Evolutionary conservation across 2,888 invertebrate species (phyloP), one percentile per base, ranked within the genome.

Genomic region (Nysson spinosus): DNA sequence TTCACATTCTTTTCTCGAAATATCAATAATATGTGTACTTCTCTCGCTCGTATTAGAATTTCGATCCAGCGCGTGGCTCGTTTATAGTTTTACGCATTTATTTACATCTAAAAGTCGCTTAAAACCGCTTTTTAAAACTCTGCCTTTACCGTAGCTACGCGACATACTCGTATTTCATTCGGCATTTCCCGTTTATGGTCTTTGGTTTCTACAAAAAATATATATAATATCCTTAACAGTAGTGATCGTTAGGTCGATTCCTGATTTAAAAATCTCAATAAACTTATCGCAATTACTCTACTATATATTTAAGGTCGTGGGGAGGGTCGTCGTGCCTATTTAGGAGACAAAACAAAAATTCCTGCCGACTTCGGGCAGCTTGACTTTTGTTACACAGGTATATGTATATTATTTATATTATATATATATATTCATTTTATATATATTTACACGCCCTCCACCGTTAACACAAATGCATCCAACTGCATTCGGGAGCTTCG

Each of bases 151-250:
- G 67, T 64, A 43, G 67, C 70, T 61, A 74, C 72, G 80, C 73
- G 74, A 70, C 67, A 67, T 76, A 57, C 70, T 73, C 71, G 52
- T 71, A 42, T 49, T 34, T 73, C 69, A 55, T 67, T 72, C 72
- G 69, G 74, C 74, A 69, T 72, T 77, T n/a, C n/a, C 70, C 58
- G 64, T 57, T 52, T 81, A 80, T 85, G 85, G 83, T 86, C 86
- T 86, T 86, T 86, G 86, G 86, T 86, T 82, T 84, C 84, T 85
- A 85, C 84, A 85, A 85, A 85, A 85, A 84, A 85, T 85, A 85
- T 84, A 83, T 83, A 83, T 83, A 82, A 81, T 84, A 84, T 84
- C 72, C 84, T 84, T 85, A 85, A 84, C 78, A 78, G 73, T 83
- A 80, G 75, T 77, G 78, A 83, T 84, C 82, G 75, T 82, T 80